Conservation (phyloP, 2,797 vertebrate genomes). For the Hafferia zeledoni region DNA sequence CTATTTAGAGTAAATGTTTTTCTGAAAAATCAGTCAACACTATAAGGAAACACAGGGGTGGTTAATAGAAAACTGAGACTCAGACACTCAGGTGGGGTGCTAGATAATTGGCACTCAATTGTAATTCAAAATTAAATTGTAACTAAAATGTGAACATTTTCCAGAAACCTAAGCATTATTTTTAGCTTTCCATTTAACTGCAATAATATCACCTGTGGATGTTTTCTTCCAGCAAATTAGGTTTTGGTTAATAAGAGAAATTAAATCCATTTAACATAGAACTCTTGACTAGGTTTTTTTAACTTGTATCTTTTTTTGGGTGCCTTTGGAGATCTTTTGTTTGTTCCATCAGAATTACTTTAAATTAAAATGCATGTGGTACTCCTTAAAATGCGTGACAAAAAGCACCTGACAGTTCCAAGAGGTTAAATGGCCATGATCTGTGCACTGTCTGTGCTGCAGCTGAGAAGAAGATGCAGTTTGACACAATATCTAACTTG, state of each 20-base stretch:
- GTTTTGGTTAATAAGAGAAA: conserved; percentile 47
- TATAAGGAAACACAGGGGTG: not conserved
- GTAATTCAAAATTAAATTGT: not conserved
- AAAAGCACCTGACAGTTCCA: conserved; percentile 62
- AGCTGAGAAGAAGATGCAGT: conserved; percentile 51
- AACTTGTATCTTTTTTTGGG: conserved; percentile 49
- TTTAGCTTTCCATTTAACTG: conserved; percentile 47
- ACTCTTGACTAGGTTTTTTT: conserved; percentile 1
- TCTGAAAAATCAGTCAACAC: not conserved
- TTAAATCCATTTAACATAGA: conserved; percentile 55
- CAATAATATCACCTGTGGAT: conserved; percentile 24
- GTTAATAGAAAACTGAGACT: not conserved
- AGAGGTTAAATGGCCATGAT: conserved; percentile 70
- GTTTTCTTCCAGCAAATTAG: conserved; percentile 58
- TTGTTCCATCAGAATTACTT: conserved; percentile 58
- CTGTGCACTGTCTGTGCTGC: conserved; percentile 2
- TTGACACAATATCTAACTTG: conserved; percentile 64
- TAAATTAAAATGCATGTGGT: conserved; percentile 51
- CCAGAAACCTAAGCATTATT: not conserved
- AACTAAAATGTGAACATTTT: not conserved
- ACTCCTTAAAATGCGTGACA: conserved; percentile 24
- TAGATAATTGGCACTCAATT: not conserved
- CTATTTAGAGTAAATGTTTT: not conserved
- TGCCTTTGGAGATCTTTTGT: conserved; percentile 60
- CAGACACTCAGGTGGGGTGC: not conserved